Percentiles rank a stretch among this genome's conserved stretches.
These are phyloP conservation scores for Climacteris rufus DNA, from an alignment of 2,113 vertebrate species.

Conservation along the genomic window DNA sequence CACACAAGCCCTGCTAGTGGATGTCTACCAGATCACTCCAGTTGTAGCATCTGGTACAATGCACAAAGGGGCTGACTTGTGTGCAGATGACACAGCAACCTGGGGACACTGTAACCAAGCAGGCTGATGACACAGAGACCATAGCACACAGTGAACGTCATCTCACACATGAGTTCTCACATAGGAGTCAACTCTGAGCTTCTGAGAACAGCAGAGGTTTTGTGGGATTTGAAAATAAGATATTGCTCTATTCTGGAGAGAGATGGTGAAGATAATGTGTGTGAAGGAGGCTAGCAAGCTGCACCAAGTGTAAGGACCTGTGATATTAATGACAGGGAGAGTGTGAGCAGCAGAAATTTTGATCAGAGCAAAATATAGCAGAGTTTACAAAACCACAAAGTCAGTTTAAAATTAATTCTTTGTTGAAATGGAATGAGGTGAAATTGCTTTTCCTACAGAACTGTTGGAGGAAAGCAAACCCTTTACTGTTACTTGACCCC, in stretches of 20 bases:
- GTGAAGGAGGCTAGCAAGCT: background rate
- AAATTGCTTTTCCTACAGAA: background rate
- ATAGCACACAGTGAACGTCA: background rate
- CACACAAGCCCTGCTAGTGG: background rate
- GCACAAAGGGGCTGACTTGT: background rate
- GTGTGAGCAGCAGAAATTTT: background rate
- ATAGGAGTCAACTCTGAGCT: background rate
- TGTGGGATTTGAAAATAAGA: background rate
- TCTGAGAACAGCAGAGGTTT: background rate
- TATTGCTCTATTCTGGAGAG: background rate
- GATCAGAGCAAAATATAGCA: background rate
- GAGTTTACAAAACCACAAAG: background rate
- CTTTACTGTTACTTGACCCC: background rate
- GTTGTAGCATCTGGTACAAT: background rate
- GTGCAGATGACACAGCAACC: background rate
- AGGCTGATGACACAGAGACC: background rate
- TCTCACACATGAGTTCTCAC: background rate
- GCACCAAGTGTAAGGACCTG: background rate
- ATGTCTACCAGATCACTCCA: background rate
- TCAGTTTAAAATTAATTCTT: background rate
- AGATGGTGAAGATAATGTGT: background rate
- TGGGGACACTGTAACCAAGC: accelerated
- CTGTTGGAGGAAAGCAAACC: background rate
- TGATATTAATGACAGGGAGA: background rate
- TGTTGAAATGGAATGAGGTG: background rate